A percentile compares a stretch with the other conserved stretches of the same genome.
These are phyloP conservation scores for Erannis defoliaria DNA, from an alignment of 2,888 invertebrate species.

Conservation along the genomic window DNA sequence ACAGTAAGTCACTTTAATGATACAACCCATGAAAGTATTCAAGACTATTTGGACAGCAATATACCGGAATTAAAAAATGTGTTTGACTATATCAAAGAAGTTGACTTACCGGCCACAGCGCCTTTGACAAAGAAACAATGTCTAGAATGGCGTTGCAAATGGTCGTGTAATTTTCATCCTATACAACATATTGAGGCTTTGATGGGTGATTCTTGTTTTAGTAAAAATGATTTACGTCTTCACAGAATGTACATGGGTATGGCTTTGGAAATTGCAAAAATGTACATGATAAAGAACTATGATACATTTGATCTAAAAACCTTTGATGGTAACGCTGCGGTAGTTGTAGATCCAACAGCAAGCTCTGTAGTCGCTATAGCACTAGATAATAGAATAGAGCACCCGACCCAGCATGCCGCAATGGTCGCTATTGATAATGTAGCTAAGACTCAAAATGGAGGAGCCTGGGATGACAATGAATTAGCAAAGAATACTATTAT, in stretches of 20 bases:
- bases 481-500: conserved; percentile 60
- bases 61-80: conserved; percentile 78
- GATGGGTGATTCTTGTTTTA: conserved; percentile 88
- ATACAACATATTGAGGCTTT: conserved; percentile 91
- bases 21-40: conserved; percentile 67
- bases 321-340: conserved; percentile 62
- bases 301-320: conserved; percentile 41
- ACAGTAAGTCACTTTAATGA: conserved; percentile 59
- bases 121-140: conserved; percentile 90
- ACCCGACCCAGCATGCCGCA: conserved; percentile 93
- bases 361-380: conserved; percentile 89
- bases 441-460: conserved; percentile 93
- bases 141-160: conserved; percentile 85
- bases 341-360: conserved; percentile 91
- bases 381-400: conserved; percentile 84
- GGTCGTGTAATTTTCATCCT: conserved; percentile 95
- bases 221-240: conserved; percentile 73
- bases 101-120: conserved; percentile 86
- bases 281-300: not conserved
- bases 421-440: conserved; percentile 96
- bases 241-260: conserved; percentile 88
- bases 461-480: conserved; percentile 85
- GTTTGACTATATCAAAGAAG: conserved; percentile 83
- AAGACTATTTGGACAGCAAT: conserved; percentile 70
- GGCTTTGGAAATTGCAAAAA: conserved; percentile 83